Base-by-base conservation (phyloP, 2,113 vertebrate species). In the Sinosuthora webbiana region DNA sequence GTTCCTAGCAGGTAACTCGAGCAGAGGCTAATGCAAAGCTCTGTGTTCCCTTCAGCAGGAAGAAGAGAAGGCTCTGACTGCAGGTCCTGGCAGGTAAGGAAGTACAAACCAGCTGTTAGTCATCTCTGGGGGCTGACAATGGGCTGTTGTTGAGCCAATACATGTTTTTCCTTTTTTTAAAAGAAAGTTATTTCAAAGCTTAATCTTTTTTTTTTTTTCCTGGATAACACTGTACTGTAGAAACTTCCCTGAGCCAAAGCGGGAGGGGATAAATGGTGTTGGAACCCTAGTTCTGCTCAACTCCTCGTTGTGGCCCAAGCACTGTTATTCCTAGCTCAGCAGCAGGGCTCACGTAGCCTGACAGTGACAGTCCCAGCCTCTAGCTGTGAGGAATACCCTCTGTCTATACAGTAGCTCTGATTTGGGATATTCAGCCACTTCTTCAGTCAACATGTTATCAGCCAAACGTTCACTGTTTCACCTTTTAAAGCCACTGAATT, bases 1-100 rank as follows among this genome's bases (percentile, higher is more conserved):
- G 91, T 89, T 45, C 31, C 71, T 83, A 91, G 74, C 89, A 83
- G 86, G 85, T 75, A 55, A 79, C 23, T 17, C 1, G 17, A 80
- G 64, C 87, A 82, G 73, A 76, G 39, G 49, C 77, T 94, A 78
- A 83, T 8, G 25, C 74, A 87, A 22, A 94, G 56, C 85, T 71
- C 50, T 7, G 1, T 37, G 50, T 84, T 90, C 85, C 41, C 76
- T 90, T 89, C 95, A 92, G 74, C 60, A 93, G 65, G 39, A 55
- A 68, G 76, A 79, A 85, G 67, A 78, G 83, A 60, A 76, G 73
- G 45, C 53, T 89, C 68, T 91, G 53, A 83, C 71, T 87, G 92
- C 75, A 82, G 73, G 15, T 94, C 64, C 60, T 80, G 75, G 64
- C 74, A 83, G 56, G 85, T 87, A 94, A 92, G 85, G 65, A 91